A percentile compares a stretch with the other conserved stretches of the same genome.
phyloP scores from a whole-genome alignment of 2,888 invertebrate genomes.

The Orthosia incerta region DNA sequence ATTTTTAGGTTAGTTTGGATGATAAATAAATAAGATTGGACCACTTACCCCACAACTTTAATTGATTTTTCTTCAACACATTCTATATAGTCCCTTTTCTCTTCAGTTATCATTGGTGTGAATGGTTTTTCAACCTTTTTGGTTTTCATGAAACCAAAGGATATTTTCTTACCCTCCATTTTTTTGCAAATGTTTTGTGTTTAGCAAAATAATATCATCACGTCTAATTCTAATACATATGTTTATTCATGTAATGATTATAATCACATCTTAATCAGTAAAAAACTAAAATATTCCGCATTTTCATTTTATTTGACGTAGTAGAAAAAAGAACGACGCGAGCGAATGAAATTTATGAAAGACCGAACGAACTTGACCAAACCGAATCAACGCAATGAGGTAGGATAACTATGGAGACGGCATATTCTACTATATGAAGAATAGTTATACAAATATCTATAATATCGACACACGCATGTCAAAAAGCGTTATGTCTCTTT shows the following conservation, averaged over 20 bases:
- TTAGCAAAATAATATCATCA: constrained; percentile 11
- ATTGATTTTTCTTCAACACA: constrained; percentile 95
- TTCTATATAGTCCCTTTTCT: constrained; percentile 93
- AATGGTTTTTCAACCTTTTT: constrained; percentile 83
- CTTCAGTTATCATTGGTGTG: constrained; percentile 72
- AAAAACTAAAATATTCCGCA: not conserved
- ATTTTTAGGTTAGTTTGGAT: constrained; percentile 47
- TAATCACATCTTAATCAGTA: not conserved
- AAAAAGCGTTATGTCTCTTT: too few relatives aligned
- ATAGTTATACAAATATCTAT: too few relatives aligned
- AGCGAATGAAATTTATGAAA: constrained; percentile 2
- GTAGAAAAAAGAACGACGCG: constrained; percentile 17
- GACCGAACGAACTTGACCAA: too few relatives aligned
- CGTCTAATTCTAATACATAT: not conserved
- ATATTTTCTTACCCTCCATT: constrained; percentile 94
- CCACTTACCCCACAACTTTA: constrained; percentile 93
- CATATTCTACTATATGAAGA: too few relatives aligned
- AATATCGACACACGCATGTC: too few relatives aligned
- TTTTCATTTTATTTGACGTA: constrained; percentile 24
- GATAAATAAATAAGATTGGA: constrained; percentile 4
- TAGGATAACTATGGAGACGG: too few relatives aligned
- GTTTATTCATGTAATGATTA: not conserved
- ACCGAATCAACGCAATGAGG: too few relatives aligned
- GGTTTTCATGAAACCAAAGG: constrained; percentile 95
- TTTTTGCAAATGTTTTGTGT: constrained; percentile 68